Base-by-base conservation (phyloP, 2,888 invertebrate genomes). In the Orthosia gothica region DNA sequence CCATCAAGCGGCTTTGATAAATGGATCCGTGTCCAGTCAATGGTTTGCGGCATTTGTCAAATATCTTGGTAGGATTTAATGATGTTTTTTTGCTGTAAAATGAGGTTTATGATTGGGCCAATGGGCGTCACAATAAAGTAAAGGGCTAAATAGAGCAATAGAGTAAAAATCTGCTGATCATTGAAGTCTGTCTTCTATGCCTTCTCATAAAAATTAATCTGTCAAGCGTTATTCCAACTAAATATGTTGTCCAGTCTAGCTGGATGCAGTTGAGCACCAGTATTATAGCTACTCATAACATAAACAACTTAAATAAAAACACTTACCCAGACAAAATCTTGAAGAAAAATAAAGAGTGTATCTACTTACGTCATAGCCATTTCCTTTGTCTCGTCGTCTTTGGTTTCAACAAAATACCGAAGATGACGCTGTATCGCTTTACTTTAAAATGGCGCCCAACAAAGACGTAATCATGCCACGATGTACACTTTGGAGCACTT, bases 1-100 rank as follows among this genome's bases (percentile, higher is more conserved):
- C 78, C 87, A 87, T 78, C 74, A 78, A 81, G 76, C 76, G 58
- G 70, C 70, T 45, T 58, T 84, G 82, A 84, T 84, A 86, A 81
- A 86, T 86, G 71, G 75, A 52, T n/a, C 23, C 57, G 52, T 52
- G 76, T 66, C 54, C 69, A 75, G 50, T 16, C 61, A 23, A 73
- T 52, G 47, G 70, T 50, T 58, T 47, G 45, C 45, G 52, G 74
- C 71, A 83, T 83, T 76, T 77, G 70, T 78, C 55, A 62, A 71
- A 71, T 11, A 71, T 32, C 45, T 13, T 49, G 7, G 16, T 2
- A 18, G 1, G 11, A 61, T 5, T 23, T 3, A 54, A 50, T 40
- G 0, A 13, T 45, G 15, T 40, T 81, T 47, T 63, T 57, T 20
- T 55, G 32, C 49, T 47, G 12, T 26, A 20, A 62, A 20, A 32